A percentile compares a stretch with the other conserved stretches of the same genome.
Conservation (phyloP, 1,140 invertebrate species). For the Oreohelix idahoensis region DNA sequence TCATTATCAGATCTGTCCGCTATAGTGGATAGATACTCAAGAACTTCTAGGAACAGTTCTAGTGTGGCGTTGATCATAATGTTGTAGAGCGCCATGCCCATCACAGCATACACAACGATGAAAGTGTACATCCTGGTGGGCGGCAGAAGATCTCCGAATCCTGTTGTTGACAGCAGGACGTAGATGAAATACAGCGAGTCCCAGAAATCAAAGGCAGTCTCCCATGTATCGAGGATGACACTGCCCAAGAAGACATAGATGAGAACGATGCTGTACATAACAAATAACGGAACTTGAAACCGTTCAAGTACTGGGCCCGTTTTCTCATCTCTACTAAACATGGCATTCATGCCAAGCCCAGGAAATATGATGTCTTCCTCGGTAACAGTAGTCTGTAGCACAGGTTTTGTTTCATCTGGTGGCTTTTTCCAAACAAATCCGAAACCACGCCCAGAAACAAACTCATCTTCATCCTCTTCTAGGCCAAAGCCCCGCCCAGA, state of each 20-base stretch:
- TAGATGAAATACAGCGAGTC: constrained; percentile 13
- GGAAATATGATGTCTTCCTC: too few relatives aligned
- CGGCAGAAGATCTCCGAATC: constrained; percentile 21
- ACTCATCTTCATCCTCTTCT: neutral
- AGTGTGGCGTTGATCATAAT: constrained; percentile 26
- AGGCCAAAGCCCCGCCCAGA: neutral
- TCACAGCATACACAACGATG: neutral
- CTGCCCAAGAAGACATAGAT: neutral
- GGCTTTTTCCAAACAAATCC: neutral
- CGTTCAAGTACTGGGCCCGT: neutral
- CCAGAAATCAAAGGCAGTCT: neutral
- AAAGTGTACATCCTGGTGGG: neutral
- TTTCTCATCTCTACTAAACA: too few relatives aligned
- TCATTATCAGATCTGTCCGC: neutral
- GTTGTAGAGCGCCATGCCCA: constrained; percentile 19
- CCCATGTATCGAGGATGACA: neutral
- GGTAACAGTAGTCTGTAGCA: too few relatives aligned
- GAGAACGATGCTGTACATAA: neutral
- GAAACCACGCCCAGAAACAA: neutral
- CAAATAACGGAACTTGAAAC: neutral
- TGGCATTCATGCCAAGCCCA: too few relatives aligned
- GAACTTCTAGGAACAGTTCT: neutral
- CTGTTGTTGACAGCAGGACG: constrained; percentile 18
- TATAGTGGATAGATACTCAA: neutral
- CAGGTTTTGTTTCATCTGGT: too few relatives aligned